phyloP scores from a whole-genome alignment of 2,797 vertebrate genomes.

The Tangara arthus region DNA sequence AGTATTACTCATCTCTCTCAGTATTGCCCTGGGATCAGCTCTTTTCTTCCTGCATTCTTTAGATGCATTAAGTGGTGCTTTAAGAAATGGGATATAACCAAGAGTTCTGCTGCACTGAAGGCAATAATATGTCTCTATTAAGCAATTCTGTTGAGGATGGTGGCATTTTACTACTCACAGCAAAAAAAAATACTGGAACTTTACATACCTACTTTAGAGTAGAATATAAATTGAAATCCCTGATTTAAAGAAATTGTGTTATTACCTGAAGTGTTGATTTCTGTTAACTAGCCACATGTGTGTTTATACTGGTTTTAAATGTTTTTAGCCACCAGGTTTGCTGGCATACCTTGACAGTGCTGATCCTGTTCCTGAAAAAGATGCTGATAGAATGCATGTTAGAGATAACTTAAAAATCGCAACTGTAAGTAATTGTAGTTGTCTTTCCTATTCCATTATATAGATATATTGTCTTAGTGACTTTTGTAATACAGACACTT shows the following conservation, averaged over 20 bases:
- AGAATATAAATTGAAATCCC: neutral
- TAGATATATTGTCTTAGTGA: neutral
- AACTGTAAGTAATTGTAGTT: constrained; percentile 79
- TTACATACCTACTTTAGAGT: neutral
- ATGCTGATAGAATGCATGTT: constrained; percentile 94
- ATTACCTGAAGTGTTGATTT: neutral
- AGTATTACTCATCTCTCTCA: neutral
- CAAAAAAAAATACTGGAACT: neutral
- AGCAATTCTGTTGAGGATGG: neutral
- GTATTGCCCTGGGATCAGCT: neutral
- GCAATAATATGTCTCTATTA: neutral
- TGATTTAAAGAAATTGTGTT: neutral
- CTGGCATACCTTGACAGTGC: constrained; percentile 92
- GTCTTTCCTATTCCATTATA: neutral
- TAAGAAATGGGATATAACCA: neutral
- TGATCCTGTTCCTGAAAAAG: constrained; percentile 93
- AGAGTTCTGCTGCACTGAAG: neutral
- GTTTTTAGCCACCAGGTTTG: constrained; percentile 87
- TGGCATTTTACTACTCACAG: neutral
- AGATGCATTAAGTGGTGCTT: neutral
- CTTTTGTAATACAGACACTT: neutral
- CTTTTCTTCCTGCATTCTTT: neutral
- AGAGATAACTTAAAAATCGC: constrained; percentile 98
- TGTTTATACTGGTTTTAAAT: neutral
- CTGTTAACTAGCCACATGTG: neutral